Base-by-base conservation (phyloP, 2,888 invertebrate species). In the Heliconius ismenius region DNA sequence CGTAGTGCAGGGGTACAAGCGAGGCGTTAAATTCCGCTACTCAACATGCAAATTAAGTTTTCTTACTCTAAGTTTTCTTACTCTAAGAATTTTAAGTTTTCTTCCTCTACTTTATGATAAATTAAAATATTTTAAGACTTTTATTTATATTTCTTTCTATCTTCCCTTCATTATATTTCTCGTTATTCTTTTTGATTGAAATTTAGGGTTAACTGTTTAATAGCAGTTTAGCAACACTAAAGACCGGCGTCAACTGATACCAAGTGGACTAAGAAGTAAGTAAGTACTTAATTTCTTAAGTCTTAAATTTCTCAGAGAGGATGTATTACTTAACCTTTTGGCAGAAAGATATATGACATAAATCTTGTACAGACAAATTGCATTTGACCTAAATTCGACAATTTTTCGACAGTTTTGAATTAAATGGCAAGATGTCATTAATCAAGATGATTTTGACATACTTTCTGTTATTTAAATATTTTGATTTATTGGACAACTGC, bases 381-480 rank as follows among this genome's bases (percentile, higher is more conserved):
- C 76, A 39, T 58, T 70, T 74, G 76, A 72, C 74, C 78, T 49
- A 72, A 78, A 78, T 78, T 78, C 49, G 49, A 21, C 62, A 63
- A 24, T 73, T 74, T 39, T n/a, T n/a, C n/a, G n/a, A n/a, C n/a
- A n/a, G n/a, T n/a, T n/a, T n/a, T n/a, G 64, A 60, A 54, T 72
- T 73, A 73, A 63, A 49, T 63, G 10, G 32, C 26, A 39, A 43
- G 28, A 6, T 18, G 64, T 21, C 36, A 32, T 64, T 39, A 77
- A 77, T 70, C 54, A 74, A 62, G 26, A 74, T 74, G 54, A 74
- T 74, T 70, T 32, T 28, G 65, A 62, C 76, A 76, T 69, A 76
- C 78, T 78, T 78, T 78, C 74, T 62, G 70, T 65, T 64, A 62
- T 68, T 69, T 26, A 24, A 54, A 32, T 54, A 54, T 26, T 28